Conservation (phyloP, 2,113 vertebrate species). For the Elanoides forficatus region DNA sequence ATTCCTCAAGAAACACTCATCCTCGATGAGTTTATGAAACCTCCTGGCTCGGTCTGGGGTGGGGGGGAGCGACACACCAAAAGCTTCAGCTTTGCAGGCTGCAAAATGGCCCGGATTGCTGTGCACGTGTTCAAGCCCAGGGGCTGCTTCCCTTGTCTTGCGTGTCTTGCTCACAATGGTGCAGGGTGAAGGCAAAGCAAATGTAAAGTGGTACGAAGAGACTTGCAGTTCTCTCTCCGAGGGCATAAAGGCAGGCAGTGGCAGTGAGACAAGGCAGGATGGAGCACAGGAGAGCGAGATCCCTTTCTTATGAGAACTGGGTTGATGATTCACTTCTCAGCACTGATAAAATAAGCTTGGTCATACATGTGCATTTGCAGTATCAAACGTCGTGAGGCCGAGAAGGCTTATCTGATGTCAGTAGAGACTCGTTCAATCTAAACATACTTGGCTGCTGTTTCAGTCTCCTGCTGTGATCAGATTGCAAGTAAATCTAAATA, state of each 20-base stretch:
- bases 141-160: not conserved
- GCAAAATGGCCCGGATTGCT: not conserved
- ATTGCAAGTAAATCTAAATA: not conserved
- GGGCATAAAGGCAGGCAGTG: not conserved
- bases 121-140: rapidly evolving
- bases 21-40: not conserved
- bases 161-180: not conserved
- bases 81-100: not conserved
- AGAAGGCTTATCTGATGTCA: not conserved
- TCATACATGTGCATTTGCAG: not conserved
- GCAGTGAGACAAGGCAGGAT: not conserved
- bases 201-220: rapidly evolving
- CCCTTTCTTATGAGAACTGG: not conserved
- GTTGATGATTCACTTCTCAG: not conserved
- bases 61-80: not conserved
- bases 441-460: not conserved
- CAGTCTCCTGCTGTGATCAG: not conserved
- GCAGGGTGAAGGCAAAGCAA: not conserved
- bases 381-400: not conserved
- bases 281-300: not conserved
- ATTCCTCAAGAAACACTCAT: constrained; percentile 45
- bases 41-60: not conserved
- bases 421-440: not conserved
- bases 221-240: not conserved
- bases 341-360: not conserved